Evolutionary conservation across 2,888 invertebrate species (phyloP).

Genomic region (Himalopsyche anomala): DNA sequence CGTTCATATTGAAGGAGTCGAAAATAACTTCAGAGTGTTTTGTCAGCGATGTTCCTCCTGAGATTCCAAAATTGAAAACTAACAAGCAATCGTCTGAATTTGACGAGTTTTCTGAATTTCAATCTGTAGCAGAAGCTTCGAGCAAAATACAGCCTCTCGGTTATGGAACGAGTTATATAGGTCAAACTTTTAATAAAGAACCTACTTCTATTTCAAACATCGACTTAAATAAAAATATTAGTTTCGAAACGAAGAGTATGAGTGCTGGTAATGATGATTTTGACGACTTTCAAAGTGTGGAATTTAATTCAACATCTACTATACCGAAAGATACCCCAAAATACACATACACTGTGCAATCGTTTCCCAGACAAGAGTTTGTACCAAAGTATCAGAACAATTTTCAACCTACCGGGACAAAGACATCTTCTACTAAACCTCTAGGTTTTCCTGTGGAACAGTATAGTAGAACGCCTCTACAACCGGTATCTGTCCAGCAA

Average conservation of each 20-base stretch:
- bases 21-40: slow-evolving; percentile 60
- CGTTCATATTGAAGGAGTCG: slow-evolving; percentile 63
- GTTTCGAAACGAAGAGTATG: slow-evolving; percentile 28
- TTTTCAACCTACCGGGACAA: neutral
- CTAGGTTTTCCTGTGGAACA: slow-evolving; percentile 8
- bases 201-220: neutral
- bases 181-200: neutral
- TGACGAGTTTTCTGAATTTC: slow-evolving; percentile 58
- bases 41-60: neutral
- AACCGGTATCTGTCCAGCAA: slow-evolving; percentile 46
- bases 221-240: neutral
- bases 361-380: slow-evolving; percentile 3
- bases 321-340: slow-evolving; percentile 66
- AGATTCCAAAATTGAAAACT: slow-evolving; percentile 29
- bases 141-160: neutral
- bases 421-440: neutral
- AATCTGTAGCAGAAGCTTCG: slow-evolving; percentile 36
- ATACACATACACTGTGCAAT: slow-evolving; percentile 59
- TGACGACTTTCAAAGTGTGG: slow-evolving; percentile 70
- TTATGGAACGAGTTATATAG: neutral
- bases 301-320: slow-evolving; percentile 65
- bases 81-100: neutral
- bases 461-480: slow-evolving; percentile 36
- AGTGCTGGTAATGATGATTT: slow-evolving; percentile 56
- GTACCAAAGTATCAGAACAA: neutral